Evolutionary conservation across 2,113 vertebrate species (phyloP).

Genomic region (Serilophus lunatus): DNA sequence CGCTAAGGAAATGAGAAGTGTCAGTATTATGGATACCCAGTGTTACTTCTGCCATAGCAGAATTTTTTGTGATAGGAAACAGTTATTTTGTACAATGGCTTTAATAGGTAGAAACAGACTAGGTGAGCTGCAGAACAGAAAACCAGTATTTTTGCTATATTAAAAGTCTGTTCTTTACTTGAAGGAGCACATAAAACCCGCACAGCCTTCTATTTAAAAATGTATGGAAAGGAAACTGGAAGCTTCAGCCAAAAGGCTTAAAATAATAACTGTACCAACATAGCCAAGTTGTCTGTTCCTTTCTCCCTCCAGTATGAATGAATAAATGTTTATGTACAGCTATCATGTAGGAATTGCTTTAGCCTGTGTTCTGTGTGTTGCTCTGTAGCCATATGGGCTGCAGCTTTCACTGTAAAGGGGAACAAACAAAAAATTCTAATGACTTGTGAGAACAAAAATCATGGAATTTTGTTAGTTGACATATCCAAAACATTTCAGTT

Average conservation of each 20-base stretch:
- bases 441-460: background rate
- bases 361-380: background rate
- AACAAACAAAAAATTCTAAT: background rate
- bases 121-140: conserved; percentile 13
- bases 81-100: background rate
- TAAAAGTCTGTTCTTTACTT: background rate
- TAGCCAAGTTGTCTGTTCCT: conserved; percentile 41
- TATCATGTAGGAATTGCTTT: background rate
- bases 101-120: conserved; percentile 24
- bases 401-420: background rate
- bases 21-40: background rate
- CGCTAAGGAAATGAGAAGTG: conserved; percentile 11
- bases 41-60: background rate
- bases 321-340: conserved; percentile 2
- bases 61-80: background rate
- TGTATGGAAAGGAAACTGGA: background rate
- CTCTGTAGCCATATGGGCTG: background rate
- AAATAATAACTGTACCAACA: conserved; percentile 4
- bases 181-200: background rate
- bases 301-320: background rate
- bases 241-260: conserved; percentile 26
- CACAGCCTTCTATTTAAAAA: background rate
- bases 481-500: background rate
- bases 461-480: background rate
- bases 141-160: background rate